Evolutionary conservation across 1,140 invertebrate species (phyloP).

Genomic region (Radopholus similis): DNA sequence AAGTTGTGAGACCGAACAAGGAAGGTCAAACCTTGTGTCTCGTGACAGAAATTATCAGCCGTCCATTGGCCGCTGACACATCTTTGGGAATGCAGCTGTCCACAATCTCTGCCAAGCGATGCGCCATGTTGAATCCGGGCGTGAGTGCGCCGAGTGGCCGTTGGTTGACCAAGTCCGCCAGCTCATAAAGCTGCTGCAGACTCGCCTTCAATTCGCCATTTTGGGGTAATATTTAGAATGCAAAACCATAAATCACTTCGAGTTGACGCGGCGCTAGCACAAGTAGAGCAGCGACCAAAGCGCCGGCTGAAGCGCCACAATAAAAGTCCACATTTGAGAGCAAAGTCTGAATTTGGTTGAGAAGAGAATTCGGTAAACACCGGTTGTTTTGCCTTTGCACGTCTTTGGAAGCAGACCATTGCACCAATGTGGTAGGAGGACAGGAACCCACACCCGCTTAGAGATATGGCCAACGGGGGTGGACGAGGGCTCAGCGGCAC

Average conservation of each 20-base stretch:
- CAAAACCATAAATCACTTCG: conserved; percentile 24
- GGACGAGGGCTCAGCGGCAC: neutral
- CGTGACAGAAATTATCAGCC: conserved; percentile 50
- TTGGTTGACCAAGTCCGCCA: conserved; percentile 51
- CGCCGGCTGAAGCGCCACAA: conserved; percentile 54
- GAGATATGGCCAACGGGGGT: conserved; percentile 25
- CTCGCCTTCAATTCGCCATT: conserved; percentile 5
- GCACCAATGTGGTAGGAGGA: conserved; percentile 58
- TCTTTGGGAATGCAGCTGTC: conserved; percentile 48
- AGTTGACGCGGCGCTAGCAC: conserved; percentile 43
- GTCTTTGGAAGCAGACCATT: conserved; percentile 49
- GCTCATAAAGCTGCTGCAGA: conserved; percentile 45
- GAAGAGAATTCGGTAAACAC: neutral
- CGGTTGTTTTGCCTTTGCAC: conserved; percentile 46
- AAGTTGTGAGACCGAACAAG: neutral
- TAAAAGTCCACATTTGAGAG: conserved; percentile 36
- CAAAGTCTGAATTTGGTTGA: conserved; percentile 1
- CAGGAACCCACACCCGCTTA: conserved; percentile 48
- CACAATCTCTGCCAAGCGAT: conserved; percentile 42
- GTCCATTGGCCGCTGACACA: conserved; percentile 30
- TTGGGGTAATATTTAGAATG: conserved; percentile 15
- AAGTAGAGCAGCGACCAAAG: conserved; percentile 47
- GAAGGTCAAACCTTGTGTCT: conserved; percentile 26
- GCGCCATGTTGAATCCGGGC: conserved; percentile 51
- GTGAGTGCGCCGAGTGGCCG: conserved; percentile 51